Base-by-base conservation (phyloP, 2,888 invertebrate genomes). In the Drosophila anceps region DNA sequence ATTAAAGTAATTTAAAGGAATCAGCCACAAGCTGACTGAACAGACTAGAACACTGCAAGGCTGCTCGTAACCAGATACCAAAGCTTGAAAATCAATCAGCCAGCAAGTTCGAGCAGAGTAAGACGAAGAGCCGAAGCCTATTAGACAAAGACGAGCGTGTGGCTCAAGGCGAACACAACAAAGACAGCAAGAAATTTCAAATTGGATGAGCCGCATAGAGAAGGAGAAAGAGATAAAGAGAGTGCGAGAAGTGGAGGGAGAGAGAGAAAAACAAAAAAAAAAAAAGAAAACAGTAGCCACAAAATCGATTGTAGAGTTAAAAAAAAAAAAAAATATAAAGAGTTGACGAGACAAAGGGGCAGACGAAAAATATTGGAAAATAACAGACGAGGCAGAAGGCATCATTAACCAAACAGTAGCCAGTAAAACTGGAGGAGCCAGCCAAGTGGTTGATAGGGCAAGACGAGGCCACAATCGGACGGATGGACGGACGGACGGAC, bases 1-100 rank as follows among this genome's bases (percentile, higher is more conserved):
- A 89, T 85, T 89, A 89, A 89, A 89, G 88, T 89, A 85, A 85
- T 85, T 89, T 85, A 88, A 89, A 89, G 85, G 85, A 89, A 82
- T 87, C 88, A 65, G 77, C 73, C 76, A 69, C 63, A 43, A 50
- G 48, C 50, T 31, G 65, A 57, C 57, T 18, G 48, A 6, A 29
- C 10, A 78, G 58, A 54, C 53, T 44, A 50, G 20, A 60, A 44
- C 20, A 39, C 41, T 35, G 51, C 41, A 41, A 73, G 76, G 70
- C 66, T 76, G 66, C 51, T 62, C 78, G 82, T 81, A 82, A 86
- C 81, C 66, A 86, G 82, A 86, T 81, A 84, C 82, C 82, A 69
- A 87, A 85, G 90, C 89, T 85, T 66, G 39, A 67, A 87, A 85
- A 75, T 85, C 85, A 89, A 85, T 86, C 85, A 88, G 78, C 73